phyloP scores from a whole-genome alignment of 2,113 vertebrate species.

The Octodon degus region DNA sequence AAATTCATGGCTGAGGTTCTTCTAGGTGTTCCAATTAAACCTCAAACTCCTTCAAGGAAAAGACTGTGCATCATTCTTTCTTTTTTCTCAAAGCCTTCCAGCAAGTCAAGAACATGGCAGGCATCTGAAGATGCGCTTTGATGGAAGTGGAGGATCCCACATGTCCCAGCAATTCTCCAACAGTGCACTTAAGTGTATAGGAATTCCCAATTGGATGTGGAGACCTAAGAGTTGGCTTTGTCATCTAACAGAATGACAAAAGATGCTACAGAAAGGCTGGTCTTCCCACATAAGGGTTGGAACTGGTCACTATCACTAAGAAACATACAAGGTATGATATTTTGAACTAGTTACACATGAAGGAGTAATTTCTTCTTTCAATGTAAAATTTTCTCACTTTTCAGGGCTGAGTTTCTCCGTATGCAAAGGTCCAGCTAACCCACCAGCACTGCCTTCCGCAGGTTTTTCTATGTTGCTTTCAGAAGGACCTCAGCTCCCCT shows the following conservation, averaged over 20 bases:
- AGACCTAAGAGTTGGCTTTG: not conserved
- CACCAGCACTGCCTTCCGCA: accelerated
- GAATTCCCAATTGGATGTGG: not conserved
- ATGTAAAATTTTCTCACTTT: not conserved
- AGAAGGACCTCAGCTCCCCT: not conserved
- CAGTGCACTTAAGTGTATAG: no score
- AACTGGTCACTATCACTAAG: not conserved
- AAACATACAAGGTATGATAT: not conserved
- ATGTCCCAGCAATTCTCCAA: not conserved
- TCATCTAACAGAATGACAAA: not conserved
- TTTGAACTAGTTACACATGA: not conserved
- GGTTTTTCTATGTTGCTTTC: not conserved
- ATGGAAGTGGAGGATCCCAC: not conserved
- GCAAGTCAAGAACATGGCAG: not conserved
- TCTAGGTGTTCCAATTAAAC: not conserved
- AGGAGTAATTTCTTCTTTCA: not conserved
- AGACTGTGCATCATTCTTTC: not conserved
- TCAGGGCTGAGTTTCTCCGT: not conserved
- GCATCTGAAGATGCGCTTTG: not conserved
- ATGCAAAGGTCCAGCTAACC: not conserved
- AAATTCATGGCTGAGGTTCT: not conserved
- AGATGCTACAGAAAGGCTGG: not conserved
- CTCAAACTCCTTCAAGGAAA: not conserved
- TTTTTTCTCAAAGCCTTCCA: not conserved
- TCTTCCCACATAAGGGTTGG: not conserved